Evolutionary conservation across 2,113 vertebrate species (phyloP).

Genomic region (Maccullochella peelii): DNA sequence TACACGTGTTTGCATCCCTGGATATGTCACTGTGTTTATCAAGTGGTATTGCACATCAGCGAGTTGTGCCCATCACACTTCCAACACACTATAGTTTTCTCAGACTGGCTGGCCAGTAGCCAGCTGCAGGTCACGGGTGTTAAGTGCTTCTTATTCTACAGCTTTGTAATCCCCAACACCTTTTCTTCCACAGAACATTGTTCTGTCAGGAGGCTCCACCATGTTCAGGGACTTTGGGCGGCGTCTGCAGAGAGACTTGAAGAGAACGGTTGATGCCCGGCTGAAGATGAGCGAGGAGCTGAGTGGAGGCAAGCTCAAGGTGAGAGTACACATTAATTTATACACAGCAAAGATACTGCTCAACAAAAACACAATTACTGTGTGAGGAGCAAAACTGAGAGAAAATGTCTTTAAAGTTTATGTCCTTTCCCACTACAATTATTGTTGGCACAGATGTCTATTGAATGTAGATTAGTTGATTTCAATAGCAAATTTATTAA

Average conservation of each 20-base stretch:
- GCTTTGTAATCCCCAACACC: neutral
- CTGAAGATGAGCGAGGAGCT: conserved; percentile 98
- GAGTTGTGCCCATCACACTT: neutral
- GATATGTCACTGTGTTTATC: neutral
- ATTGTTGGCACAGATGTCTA: neutral
- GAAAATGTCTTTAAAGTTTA: neutral
- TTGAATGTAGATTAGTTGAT: conserved; percentile 17
- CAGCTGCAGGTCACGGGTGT: neutral
- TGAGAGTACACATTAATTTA: conserved; percentile 55
- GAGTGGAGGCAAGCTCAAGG: conserved; percentile 97
- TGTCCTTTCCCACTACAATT: neutral
- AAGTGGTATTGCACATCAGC: neutral
- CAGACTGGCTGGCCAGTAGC: neutral
- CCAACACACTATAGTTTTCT: neutral
- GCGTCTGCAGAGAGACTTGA: conserved; percentile 95
- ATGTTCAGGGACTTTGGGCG: conserved; percentile 99
- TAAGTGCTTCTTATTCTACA: neutral
- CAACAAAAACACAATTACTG: neutral
- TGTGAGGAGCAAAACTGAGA: neutral
- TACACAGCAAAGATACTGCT: neutral
- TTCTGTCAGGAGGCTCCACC: conserved; percentile 92
- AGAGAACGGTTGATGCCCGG: conserved; percentile 95
- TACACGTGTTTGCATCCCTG: too few relatives aligned
- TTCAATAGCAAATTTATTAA: neutral
- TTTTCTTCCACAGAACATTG: conserved; percentile 70